phyloP scores from a whole-genome alignment of 2,888 invertebrate genomes.

The Synergus umbraculus region DNA sequence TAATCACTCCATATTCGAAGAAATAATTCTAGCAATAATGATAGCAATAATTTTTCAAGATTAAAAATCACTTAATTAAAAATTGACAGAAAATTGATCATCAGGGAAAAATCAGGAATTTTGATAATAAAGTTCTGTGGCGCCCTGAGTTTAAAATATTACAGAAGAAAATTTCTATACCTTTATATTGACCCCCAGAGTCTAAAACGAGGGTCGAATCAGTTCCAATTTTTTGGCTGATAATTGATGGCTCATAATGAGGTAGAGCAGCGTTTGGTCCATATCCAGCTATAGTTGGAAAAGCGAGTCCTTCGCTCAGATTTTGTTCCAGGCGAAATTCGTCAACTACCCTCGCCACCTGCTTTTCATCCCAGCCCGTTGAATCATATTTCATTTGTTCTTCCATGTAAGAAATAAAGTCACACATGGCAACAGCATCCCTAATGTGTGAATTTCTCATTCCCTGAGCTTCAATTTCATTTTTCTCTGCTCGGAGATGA shows the following conservation, averaged over 20 bases:
- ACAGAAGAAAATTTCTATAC: conserved; percentile 75
- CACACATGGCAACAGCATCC: conserved; percentile 94
- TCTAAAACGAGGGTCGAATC: conserved; percentile 93
- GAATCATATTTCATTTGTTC: conserved; percentile 74
- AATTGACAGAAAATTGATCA: too few relatives aligned
- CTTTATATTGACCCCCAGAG: conserved; percentile 96
- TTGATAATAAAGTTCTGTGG: too few relatives aligned
- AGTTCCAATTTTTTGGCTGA: conserved; percentile 83
- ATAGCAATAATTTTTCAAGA: too few relatives aligned
- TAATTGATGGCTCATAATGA: conserved; percentile 85
- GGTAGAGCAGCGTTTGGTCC: conserved; percentile 93
- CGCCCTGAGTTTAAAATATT: too few relatives aligned
- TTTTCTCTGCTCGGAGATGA: conserved; percentile 92
- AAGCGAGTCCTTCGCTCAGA: conserved; percentile 86
- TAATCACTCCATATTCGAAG: not conserved
- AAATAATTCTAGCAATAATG: too few relatives aligned
- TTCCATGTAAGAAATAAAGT: conserved; percentile 88
- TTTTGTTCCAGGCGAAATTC: conserved; percentile 86
- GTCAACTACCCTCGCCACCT: conserved; percentile 85
- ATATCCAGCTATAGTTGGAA: conserved; percentile 92
- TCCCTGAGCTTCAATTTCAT: conserved; percentile 86
- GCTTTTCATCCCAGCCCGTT: conserved; percentile 84
- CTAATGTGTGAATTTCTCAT: conserved; percentile 91
- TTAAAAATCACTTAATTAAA: too few relatives aligned
- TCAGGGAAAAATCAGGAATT: too few relatives aligned